These are phyloP conservation scores for Cisticola juncidis DNA, from an alignment of 2,113 vertebrate species.

Conservation along the genomic window DNA sequence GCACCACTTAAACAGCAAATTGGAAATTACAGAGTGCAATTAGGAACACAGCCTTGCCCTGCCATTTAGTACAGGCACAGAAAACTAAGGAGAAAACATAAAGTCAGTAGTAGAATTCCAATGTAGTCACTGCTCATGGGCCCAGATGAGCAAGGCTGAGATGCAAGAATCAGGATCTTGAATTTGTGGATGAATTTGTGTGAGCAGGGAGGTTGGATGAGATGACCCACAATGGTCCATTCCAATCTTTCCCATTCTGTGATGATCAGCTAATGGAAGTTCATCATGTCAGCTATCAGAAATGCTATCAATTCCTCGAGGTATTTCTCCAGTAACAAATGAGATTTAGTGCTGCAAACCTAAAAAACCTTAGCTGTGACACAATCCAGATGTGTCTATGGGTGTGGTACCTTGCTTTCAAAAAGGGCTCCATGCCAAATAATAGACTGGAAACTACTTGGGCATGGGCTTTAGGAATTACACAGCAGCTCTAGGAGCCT, in stretches of 20 bases:
- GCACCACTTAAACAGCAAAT: background rate
- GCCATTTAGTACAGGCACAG: background rate
- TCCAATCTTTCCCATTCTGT: background rate
- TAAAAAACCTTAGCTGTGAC: background rate
- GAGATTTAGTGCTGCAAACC: background rate
- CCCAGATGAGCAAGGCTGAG: background rate
- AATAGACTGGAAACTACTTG: background rate
- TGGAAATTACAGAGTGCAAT: background rate
- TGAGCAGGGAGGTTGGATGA: background rate
- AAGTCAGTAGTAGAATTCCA: background rate
- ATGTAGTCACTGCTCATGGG: background rate
- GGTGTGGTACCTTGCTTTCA: background rate
- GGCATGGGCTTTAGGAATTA: background rate
- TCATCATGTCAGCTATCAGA: background rate
- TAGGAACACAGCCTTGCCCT: background rate
- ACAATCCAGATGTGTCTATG: rapidly evolving
- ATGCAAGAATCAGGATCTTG: background rate
- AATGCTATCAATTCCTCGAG: background rate
- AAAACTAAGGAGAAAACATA: background rate
- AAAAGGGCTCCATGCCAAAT: background rate
- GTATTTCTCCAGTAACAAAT: background rate
- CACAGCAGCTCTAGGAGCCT: background rate
- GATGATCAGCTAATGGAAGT: background rate
- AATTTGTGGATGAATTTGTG: background rate
- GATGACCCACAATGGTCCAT: background rate